Percentiles rank a stretch among this genome's conserved stretches.
Evolutionary conservation across 2,113 vertebrate species (phyloP).

Genomic region (Sinocyclocheilus rhinocerous): DNA sequence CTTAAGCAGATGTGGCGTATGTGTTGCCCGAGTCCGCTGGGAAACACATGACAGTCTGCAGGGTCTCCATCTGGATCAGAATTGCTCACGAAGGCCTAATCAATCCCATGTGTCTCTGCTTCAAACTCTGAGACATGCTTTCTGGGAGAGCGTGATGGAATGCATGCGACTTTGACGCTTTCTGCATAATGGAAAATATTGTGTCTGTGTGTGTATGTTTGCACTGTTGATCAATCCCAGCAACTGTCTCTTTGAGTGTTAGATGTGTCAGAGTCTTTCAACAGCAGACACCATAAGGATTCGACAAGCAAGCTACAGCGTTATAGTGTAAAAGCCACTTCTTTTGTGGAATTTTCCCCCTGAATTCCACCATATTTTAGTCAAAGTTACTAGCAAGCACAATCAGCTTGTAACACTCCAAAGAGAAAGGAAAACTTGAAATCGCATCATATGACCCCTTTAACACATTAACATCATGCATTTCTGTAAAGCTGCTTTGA

Average conservation of each 20-base stretch:
- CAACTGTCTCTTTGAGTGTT: neutral
- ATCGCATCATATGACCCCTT: too few species aligned
- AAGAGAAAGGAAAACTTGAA: too few species aligned
- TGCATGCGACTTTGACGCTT: neutral
- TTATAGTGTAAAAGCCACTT: neutral
- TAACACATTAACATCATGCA: too few species aligned
- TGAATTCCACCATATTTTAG: neutral
- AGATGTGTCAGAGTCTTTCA: neutral
- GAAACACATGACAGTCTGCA: constrained; percentile 17
- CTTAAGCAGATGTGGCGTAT: neutral
- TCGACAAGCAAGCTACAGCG: neutral
- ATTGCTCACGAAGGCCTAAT: constrained; percentile 39
- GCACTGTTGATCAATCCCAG: neutral
- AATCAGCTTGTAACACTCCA: too few species aligned
- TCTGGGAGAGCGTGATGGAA: constrained; percentile 19
- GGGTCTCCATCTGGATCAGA: constrained; percentile 24
- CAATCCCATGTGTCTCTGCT: constrained; percentile 41
- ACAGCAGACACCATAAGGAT: neutral
- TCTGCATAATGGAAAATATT: neutral
- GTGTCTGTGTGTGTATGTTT: neutral
- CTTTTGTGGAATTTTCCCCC: neutral
- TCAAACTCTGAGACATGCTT: constrained; percentile 29
- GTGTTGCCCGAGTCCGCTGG: neutral
- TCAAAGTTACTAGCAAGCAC: too few species aligned
- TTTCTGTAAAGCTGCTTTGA: too few species aligned